Base-by-base conservation (phyloP, 1,140 invertebrate species). In the Mamestra configurata region DNA sequence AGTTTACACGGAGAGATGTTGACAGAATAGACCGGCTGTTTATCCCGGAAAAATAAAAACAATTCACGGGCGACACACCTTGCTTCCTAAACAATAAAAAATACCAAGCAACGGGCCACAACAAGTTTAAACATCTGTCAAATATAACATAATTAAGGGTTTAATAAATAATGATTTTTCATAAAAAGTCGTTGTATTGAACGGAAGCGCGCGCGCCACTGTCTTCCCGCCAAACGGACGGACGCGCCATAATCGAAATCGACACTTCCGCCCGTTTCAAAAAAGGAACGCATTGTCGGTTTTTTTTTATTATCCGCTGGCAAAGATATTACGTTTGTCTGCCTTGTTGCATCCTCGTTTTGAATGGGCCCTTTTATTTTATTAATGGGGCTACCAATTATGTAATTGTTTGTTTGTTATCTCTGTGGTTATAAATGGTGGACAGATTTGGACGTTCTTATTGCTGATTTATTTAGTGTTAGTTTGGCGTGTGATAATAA, bases 171-270 rank as follows among this genome's bases (percentile, higher is more conserved):
- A 75, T 37, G 15, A 4, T 76, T 59, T 40, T 10, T 24, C 13
- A 24, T 27, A 82, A 83, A 84, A 82, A 83, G 70, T 82, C 70
- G 71, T 40, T 79, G 59, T 75, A 77, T 82, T 84, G 59, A 80
- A 40, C 90, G 88, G 88, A 90, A 90, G 85, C 86, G 37, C 59
- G 43, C 61, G 75, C 75, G 75, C 59, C 75, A 77, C 68, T 86
- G 83, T 86, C 83, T 90, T 88, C 89, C 88, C 89, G 91, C 91
- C 90, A 88, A 87, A 87, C 88, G 83, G 84, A 86, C 89, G 89
- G 89, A 90, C 89, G 90, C 85, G 83, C 90, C 90, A 90, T 91
- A 92, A 89, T 93, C 89, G 90, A 91, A 93, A 91, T 90, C 89
- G 90, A 90, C 89, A 88, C 91, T 90, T 92, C 91, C 91, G 91